Base-by-base conservation (phyloP, 2,888 invertebrate species). In the Calameuta filiformis region DNA sequence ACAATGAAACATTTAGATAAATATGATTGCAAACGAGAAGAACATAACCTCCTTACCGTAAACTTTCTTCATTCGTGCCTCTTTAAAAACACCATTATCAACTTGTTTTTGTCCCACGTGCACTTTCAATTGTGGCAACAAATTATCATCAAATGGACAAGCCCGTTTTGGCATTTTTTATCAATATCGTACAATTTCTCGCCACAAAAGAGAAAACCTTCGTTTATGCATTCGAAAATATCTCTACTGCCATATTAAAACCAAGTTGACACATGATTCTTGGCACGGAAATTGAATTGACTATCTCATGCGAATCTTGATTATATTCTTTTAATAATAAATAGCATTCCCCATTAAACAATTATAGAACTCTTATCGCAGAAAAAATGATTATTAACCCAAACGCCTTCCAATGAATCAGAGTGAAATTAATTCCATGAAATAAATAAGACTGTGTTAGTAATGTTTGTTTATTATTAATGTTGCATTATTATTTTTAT, bases 401-500 rank as follows among this genome's bases (percentile, higher is more conserved):
- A 23, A 56, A 23, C 23, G 6, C 23, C 23, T 56, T 23, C 56
- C 9, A 56, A 56, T 9, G 9, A 56, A 56, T 23, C 23, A 1
- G 23, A 56, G 56, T 23, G 2, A 23, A 56, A 56, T 56, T 56
- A 56, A 56, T 56, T 56, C 9, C 56, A 56, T 6, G 23, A 56
- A 56, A 56, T 56, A 56, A 56, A 56, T 56, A 56, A 56, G 23
- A 56, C 35, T 31, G 23, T 35, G 69, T 85, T 85, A 85, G 81
- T 85, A 85, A 85, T 85, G 84, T 86, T 84, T 83, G 84, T 87
- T 87, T 88, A 88, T 88, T 88, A 88, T 84, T 88, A 88, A 87
- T 88, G 87, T 86, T 84, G 87, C 84, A 86, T 88, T 87, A 88
- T 87, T 87, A 86, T 83, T 86, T 88, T 88, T 87, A 88, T 88